Evolutionary conservation across 30 jellyfish, hydroid and myxozoan genomes (phyloP).

Genomic region (Aurelia aurita complex sp. Pacific): DNA sequence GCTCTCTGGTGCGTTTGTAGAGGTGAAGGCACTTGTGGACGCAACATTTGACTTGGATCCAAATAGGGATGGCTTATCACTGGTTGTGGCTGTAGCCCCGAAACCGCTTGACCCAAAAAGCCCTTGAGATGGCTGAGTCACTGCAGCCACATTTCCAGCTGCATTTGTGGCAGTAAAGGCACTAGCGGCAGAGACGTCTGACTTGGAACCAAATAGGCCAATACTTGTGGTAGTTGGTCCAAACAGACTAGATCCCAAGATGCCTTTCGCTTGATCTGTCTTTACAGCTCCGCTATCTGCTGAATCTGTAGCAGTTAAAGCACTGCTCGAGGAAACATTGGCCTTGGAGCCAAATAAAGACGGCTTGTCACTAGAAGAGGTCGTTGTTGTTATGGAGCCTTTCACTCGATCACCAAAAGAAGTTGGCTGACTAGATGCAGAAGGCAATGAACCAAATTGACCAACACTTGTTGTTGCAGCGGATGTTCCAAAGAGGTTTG

Average conservation of each 20-base stretch:
- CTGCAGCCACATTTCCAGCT: neutral
- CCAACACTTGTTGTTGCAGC: neutral
- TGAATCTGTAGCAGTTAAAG: neutral
- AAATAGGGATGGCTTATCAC: neutral
- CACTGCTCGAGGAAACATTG: neutral
- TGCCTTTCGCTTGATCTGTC: neutral
- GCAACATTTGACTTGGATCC: slow-evolving; percentile 20
- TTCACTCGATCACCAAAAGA: neutral
- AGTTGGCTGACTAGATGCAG: neutral
- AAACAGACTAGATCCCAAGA: slow-evolving; percentile 49
- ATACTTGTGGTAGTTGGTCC: slow-evolving; percentile 45
- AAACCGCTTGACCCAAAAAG: slow-evolving; percentile 49
- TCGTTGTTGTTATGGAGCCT: no score
- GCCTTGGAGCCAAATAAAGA: no score
- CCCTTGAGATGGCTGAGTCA: slow-evolving; percentile 16
- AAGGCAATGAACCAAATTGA: no score
- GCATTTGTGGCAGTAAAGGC: slow-evolving; percentile 39
- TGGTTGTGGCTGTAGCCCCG: neutral
- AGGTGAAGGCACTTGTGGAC: no score
- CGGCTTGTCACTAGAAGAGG: no score
- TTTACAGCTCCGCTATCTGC: neutral
- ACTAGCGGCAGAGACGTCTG: slow-evolving; percentile 44
- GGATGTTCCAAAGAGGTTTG: neutral
- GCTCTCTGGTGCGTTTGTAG: no score
- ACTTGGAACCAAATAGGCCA: slow-evolving; percentile 20